Evolutionary conservation across 2,888 invertebrate genomes (phyloP).

Genomic region (Melieria crassipennis): DNA sequence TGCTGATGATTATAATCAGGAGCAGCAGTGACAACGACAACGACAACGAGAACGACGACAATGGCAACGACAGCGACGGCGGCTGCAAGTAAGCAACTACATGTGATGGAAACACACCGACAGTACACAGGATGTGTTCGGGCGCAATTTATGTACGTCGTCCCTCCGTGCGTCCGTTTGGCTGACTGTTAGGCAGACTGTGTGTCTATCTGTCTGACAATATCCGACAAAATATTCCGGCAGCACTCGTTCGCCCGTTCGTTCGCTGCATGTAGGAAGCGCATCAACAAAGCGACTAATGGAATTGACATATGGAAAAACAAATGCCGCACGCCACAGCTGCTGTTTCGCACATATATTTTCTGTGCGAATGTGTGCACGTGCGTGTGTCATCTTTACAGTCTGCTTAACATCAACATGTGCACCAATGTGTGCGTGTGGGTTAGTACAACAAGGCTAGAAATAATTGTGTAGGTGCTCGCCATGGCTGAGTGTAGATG

Average conservation of each 20-base stretch:
- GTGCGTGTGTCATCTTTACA: constrained; percentile 5
- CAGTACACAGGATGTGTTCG: background rate
- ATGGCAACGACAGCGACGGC: background rate
- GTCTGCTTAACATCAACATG: constrained; percentile 8
- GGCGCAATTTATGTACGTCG: background rate
- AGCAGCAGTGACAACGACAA: background rate
- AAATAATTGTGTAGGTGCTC: no score
- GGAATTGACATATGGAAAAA: constrained; percentile 28
- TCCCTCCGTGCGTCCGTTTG: no score
- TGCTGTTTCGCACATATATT: background rate
- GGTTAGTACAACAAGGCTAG: no score
- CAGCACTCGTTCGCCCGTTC: background rate
- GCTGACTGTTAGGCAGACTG: no score
- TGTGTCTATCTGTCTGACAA: constrained; percentile 10
- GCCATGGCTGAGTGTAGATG: no score
- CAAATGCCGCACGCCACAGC: background rate
- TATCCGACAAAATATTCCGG: constrained; percentile 23
- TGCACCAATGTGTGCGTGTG: no score
- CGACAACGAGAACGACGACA: background rate
- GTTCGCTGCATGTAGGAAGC: constrained; percentile 1
- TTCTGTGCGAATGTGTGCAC: background rate
- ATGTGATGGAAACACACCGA: background rate
- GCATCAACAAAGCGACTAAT: constrained; percentile 23
- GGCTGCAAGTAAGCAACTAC: background rate
- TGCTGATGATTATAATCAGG: background rate